These are phyloP conservation scores for Muscicapa adusta DNA, from an alignment of 2,113 vertebrate genomes.

Conservation along the genomic window DNA sequence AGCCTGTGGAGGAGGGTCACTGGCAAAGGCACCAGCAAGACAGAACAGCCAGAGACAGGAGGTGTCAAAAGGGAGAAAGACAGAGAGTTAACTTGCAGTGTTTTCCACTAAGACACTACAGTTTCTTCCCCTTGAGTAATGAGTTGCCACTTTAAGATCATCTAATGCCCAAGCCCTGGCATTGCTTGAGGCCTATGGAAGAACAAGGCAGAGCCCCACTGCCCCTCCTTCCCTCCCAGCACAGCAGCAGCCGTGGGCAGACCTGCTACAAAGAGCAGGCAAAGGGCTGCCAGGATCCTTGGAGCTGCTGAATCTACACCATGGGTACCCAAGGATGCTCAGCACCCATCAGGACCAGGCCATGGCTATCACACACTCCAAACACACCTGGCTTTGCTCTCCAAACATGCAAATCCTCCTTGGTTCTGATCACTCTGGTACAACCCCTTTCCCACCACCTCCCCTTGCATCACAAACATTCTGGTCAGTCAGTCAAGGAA, in stretches of 20 bases:
- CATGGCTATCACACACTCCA: not conserved
- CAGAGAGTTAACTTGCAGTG: not conserved
- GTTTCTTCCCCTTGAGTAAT: not conserved
- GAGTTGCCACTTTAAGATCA: not conserved
- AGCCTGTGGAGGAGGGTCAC: not conserved
- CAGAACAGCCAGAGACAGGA: not conserved
- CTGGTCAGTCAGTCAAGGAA: not conserved
- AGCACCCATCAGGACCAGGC: not conserved
- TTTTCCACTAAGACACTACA: not conserved
- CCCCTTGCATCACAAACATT: not conserved
- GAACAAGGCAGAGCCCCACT: not conserved
- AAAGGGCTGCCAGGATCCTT: not conserved
- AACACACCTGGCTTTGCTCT: not conserved
- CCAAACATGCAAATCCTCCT: not conserved
- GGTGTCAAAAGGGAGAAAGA: not conserved
- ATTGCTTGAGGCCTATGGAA: not conserved
- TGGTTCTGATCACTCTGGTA: not conserved
- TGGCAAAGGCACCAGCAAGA: not conserved
- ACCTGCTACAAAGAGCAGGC: not conserved
- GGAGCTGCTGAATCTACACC: not conserved
- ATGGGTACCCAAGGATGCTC: not conserved
- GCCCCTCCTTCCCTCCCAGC: not conserved
- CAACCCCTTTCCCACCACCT: not conserved
- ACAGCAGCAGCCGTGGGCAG: not conserved
- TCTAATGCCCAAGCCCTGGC: not conserved